These are phyloP conservation scores for Potamilus streckersoni DNA, from an alignment of 1,140 invertebrate genomes.

Conservation along the genomic window DNA sequence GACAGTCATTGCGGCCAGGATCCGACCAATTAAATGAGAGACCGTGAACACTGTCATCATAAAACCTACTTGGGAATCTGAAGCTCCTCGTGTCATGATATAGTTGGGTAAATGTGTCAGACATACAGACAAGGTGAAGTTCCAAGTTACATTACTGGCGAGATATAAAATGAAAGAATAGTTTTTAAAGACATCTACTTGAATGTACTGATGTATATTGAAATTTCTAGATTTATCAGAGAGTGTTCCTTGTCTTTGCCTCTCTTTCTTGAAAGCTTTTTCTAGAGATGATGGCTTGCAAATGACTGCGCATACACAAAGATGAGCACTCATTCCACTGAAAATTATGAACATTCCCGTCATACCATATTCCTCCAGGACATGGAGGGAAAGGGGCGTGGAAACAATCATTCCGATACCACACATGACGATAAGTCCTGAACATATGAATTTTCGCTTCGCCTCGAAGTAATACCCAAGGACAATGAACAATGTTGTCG, in stretches of 20 bases:
- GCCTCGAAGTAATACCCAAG: slow-evolving; percentile 25
- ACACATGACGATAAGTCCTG: slow-evolving; percentile 9
- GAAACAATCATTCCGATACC: slow-evolving; percentile 24
- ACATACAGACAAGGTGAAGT: slow-evolving; percentile 18
- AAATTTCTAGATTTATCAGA: too few species aligned
- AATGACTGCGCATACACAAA: slow-evolving; percentile 10
- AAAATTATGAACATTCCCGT: slow-evolving; percentile 21
- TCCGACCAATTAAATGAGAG: slow-evolving; percentile 15
- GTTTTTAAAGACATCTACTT: not conserved
- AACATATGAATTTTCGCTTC: slow-evolving; percentile 13
- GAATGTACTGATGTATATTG: too few species aligned
- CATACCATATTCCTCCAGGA: slow-evolving; percentile 17
- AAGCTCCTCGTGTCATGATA: slow-evolving; percentile 5
- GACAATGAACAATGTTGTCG: slow-evolving; percentile 9
- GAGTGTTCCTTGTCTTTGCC: not conserved
- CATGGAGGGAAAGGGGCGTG: slow-evolving; percentile 13
- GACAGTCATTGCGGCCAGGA: slow-evolving; percentile 5
- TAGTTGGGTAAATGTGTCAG: slow-evolving; percentile 29
- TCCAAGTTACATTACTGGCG: slow-evolving; percentile 22
- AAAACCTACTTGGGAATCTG: slow-evolving; percentile 1
- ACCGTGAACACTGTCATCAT: slow-evolving; percentile 25
- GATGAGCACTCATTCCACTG: slow-evolving; percentile 10
- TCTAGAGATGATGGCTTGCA: slow-evolving; percentile 22
- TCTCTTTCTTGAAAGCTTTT: slow-evolving; percentile 1
- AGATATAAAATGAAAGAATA: slow-evolving; percentile 19